phyloP scores from a whole-genome alignment of 2,888 invertebrate species.

The Lycophotia porphyrea region DNA sequence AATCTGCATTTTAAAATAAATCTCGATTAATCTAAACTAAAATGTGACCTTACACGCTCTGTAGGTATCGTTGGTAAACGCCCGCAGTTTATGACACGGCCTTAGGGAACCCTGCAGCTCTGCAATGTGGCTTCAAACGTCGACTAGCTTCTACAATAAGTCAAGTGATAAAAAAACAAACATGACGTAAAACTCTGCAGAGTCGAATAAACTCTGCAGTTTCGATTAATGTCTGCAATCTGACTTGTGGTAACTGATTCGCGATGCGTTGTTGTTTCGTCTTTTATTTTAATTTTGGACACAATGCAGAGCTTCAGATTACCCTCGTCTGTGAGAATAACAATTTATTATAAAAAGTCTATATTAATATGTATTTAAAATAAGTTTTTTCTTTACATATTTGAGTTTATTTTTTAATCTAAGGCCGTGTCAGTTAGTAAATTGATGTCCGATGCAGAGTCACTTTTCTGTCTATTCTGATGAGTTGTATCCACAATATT shows the following conservation, averaged over 20 bases:
- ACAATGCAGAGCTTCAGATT: conserved; percentile 54
- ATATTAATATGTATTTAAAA: conserved; percentile 42
- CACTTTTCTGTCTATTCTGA: conserved; percentile 52
- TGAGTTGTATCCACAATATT: conserved; percentile 58
- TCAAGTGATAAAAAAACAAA: conserved; percentile 22
- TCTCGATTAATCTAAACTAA: not conserved
- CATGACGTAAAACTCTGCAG: conserved; percentile 33
- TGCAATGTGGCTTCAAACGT: conserved; percentile 43
- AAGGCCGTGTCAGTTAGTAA: conserved; percentile 69
- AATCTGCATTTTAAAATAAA: conserved; percentile 25
- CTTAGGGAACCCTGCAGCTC: conserved; percentile 68
- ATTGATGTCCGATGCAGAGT: conserved; percentile 84
- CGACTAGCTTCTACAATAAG: conserved; percentile 28
- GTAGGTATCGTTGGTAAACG: conserved; percentile 36
- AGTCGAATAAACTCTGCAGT: conserved; percentile 36
- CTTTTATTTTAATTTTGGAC: conserved; percentile 16
- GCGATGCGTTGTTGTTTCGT: conserved; percentile 31
- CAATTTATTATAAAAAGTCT: conserved; percentile 27
- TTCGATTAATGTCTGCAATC: conserved; percentile 42
- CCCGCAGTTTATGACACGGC: conserved; percentile 87
- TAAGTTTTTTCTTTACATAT: conserved; percentile 43
- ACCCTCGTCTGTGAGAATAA: conserved; percentile 16
- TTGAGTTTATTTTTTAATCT: conserved; percentile 49
- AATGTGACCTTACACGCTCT: conserved; percentile 57
- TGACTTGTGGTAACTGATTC: conserved; percentile 22